Evolutionary conservation across 1,140 invertebrate genomes (phyloP), one percentile per base, ranked within the genome.

Genomic region (Thaumetopoea pityocampa): DNA sequence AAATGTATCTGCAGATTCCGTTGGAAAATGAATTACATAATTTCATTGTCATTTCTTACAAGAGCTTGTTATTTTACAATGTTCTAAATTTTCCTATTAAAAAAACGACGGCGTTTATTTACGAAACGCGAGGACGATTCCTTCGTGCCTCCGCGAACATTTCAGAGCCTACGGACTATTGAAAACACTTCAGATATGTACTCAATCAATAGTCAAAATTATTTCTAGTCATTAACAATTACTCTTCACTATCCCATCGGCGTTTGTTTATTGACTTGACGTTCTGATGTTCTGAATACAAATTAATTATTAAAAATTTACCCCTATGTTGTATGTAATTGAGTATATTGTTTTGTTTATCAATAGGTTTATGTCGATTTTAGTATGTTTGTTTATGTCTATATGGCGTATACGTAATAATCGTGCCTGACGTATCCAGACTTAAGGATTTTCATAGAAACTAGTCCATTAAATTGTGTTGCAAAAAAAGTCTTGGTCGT

Each of bases 71-170:
- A 30, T 18, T 17, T 30, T 11, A 17, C 14, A 5, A 16, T 11
- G 29, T 33, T 34, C 22, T 27, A 33, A 48, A 18, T 48, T 23
- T 30, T 51, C 41, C 41, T 51, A 40, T 40, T 44, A n/a, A n/a
- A n/a, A 34, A 38, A 44, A 51, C 34, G 38, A 27, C n/a, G 22
- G n/a, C 35, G 36, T 35, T 51, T 51, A 37, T 51, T 51, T 51
- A 42, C 19, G n/a, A 10, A 46, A 29, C 15, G 12, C 26, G 20
- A 30, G 18, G 24, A 24, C 18, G 10, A 18, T 35, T 27, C 49
- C 28, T 19, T 30, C 55, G 55, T 59, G 55, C 42, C 46, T 36
- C n/a, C 15, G 47, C 34, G 34, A 44, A 44, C 44, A 45, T 59
- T 59, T 43, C 7, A 2, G 35, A 51, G 55, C 47, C 47, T 59